These are phyloP conservation scores for Rugalucina vietnamica DNA, from an alignment of 2,888 invertebrate species.

Conservation along the genomic window DNA sequence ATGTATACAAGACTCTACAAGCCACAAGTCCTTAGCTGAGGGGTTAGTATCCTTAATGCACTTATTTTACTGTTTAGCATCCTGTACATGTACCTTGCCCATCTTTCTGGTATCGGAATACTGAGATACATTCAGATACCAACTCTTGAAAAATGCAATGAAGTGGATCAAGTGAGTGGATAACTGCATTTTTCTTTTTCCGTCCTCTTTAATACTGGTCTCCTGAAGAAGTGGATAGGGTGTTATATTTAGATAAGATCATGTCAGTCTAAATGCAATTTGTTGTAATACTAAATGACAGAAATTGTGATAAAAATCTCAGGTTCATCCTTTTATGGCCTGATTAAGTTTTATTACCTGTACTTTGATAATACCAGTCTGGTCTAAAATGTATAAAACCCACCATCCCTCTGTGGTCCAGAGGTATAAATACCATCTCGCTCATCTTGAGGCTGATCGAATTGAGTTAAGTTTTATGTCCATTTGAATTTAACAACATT, in stretches of 20 bases:
- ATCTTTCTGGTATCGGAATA: too few species aligned
- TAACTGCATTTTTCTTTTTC: background rate
- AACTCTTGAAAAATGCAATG: too few species aligned
- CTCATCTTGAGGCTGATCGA: background rate
- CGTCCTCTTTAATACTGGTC: background rate
- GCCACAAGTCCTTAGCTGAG: too few species aligned
- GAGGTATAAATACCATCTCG: background rate
- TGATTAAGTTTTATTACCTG: conserved; percentile 10
- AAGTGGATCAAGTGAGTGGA: too few species aligned
- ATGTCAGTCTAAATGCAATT: conserved; percentile 5
- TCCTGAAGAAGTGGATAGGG: background rate
- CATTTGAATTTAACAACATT: background rate
- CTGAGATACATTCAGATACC: too few species aligned
- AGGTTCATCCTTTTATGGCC: conserved; percentile 1
- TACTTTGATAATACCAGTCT: conserved; percentile 8
- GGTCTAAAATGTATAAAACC: background rate
- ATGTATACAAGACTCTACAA: too few species aligned
- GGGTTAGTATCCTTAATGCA: too few species aligned
- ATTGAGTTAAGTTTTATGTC: background rate
- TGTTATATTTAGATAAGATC: conserved; percentile 1
- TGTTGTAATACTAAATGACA: conserved; percentile 14
- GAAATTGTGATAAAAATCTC: conserved; percentile 14
- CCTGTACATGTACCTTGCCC: too few species aligned
- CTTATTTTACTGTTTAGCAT: too few species aligned
- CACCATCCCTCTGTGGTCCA: background rate